Conservation (phyloP, 2,888 invertebrate genomes). For the Tetrapedia diversipes region DNA sequence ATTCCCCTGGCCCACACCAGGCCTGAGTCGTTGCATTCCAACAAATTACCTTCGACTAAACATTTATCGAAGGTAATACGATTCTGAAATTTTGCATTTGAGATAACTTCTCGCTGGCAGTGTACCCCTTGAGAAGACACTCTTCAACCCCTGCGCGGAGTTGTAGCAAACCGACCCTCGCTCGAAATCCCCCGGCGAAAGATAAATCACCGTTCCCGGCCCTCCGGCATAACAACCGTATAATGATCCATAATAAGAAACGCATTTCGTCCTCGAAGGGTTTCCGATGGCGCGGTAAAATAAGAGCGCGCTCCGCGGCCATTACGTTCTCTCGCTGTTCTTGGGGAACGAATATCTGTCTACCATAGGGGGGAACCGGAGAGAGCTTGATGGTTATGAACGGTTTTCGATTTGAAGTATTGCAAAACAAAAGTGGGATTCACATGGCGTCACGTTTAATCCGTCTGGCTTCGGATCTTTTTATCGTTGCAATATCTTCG, state of each 20-base stretch:
- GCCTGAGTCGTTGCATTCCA: too few relatives aligned
- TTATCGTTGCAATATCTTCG: too few relatives aligned
- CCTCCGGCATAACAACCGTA: constrained; percentile 36
- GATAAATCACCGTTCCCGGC: constrained; percentile 46
- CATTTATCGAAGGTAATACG: too few relatives aligned
- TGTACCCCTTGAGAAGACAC: constrained; percentile 14
- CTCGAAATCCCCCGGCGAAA: constrained; percentile 8
- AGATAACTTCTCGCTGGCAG: too few relatives aligned
- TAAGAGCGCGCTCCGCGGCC: constrained; percentile 1
- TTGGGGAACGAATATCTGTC: background rate
- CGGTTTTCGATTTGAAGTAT: background rate
- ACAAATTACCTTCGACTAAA: too few relatives aligned
- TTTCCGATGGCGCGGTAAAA: constrained; percentile 26
- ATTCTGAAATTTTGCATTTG: too few relatives aligned
- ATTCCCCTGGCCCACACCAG: too few relatives aligned
- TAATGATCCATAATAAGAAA: constrained; percentile 60
- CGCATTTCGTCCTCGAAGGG: constrained; percentile 44
- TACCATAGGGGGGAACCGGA: background rate
- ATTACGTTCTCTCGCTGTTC: constrained; percentile 7
- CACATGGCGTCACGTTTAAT: too few relatives aligned
- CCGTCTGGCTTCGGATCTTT: too few relatives aligned
- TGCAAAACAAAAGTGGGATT: background rate
- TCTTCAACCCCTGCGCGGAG: background rate
- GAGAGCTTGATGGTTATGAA: background rate
- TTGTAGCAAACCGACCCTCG: constrained; percentile 14